Base-by-base conservation (phyloP, 64 coral and sea anemone species). In the Actinia tenebrosa region DNA sequence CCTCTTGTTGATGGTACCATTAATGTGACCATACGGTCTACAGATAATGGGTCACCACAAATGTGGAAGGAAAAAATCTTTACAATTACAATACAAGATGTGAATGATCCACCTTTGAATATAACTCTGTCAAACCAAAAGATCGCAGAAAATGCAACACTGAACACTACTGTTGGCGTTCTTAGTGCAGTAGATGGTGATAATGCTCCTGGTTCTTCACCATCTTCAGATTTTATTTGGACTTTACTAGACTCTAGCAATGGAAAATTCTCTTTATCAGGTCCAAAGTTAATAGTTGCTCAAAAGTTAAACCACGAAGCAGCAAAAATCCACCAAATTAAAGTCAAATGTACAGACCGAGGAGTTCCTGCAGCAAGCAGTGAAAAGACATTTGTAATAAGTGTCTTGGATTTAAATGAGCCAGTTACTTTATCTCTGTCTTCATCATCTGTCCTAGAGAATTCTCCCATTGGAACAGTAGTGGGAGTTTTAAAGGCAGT, bases 91-190 rank as follows among this genome's bases (percentile, higher is more conserved):
- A 75, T 75, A 37, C 69, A 75, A 54, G 50, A 97, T 86, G 86
- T 97, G 18, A 97, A 97, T 84, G 94, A 96, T 53, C 94, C 94
- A 43, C 94, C 94, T 71, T 79, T 92, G 64, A 87, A 87, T 13
- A 23, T 96, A 16, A 75, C 71, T 15, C 69, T 96, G 46, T 88
- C 91, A 11, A 81, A 84, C 62, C 22, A 87, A 42, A 54, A 47
- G 19, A 80, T 96, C 17, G 52, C 71, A 27, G 94, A 96, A 60
- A 93, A 92, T 17, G 91, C 91, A 22, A 84, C 85, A 81, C 44
- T 96, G 14, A 88, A 91, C 11, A 52, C 78, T 5, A 64, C 82
- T 50, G 55, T 96, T 86, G 94, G 94, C 63, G 75, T 88, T 22
- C 26, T 97, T 64, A 82, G 42, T 18, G 94, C 94, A 19, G 22